These are phyloP conservation scores for Listrodromus nycthemerus DNA, from an alignment of 2,888 invertebrate genomes.

Conservation along the genomic window DNA sequence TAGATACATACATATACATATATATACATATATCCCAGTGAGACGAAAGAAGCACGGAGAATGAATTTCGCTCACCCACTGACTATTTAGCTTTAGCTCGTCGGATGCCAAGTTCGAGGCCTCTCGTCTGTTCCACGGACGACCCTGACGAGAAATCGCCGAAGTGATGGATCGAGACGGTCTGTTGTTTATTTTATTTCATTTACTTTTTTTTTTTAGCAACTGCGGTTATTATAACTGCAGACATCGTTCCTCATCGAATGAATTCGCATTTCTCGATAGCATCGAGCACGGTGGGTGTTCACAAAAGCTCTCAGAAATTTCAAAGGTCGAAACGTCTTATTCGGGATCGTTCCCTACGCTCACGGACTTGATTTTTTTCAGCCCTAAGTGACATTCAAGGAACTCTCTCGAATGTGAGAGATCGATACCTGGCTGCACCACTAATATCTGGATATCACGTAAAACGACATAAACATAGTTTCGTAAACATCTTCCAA, in stretches of 20 bases:
- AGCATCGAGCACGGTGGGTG: slow-evolving; percentile 10
- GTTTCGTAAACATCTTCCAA: neutral
- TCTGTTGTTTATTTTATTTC: slow-evolving; percentile 26
- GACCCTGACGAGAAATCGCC: slow-evolving; percentile 45
- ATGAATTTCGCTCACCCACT: slow-evolving; percentile 25
- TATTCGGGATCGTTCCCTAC: slow-evolving; percentile 2
- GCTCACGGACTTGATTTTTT: slow-evolving; percentile 7
- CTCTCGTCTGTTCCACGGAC: slow-evolving; percentile 7
- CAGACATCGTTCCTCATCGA: slow-evolving; percentile 42
- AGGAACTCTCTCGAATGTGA: neutral
- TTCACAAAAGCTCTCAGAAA: slow-evolving; percentile 1
- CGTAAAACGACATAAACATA: neutral
- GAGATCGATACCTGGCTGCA: neutral
- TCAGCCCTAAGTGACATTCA: neutral
- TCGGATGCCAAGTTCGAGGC: slow-evolving; percentile 47
- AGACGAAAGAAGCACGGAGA: neutral
- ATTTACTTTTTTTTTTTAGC: neutral
- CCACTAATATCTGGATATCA: neutral
- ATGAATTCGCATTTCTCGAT: slow-evolving; percentile 35
- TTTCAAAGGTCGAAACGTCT: slow-evolving; percentile 5
- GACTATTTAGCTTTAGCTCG: slow-evolving; percentile 19
- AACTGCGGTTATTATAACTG: slow-evolving; percentile 22
- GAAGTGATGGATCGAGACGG: slow-evolving; percentile 38
- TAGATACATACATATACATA: too few species aligned
- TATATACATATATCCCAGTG: neutral